phyloP scores from a whole-genome alignment of 2,113 vertebrate genomes.

The Tautogolabrus adspersus region DNA sequence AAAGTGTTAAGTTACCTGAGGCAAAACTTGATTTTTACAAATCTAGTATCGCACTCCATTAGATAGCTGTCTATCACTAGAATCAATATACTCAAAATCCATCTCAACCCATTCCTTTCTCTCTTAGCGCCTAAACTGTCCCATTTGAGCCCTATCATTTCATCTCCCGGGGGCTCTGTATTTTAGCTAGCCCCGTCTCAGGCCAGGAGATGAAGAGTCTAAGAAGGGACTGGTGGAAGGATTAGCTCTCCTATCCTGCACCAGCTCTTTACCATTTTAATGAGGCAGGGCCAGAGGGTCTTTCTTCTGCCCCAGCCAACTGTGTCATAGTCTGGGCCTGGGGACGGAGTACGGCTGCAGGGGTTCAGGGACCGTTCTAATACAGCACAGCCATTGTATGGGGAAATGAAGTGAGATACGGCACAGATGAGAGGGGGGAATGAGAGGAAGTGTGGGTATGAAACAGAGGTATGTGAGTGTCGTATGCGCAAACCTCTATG shows the following conservation, averaged over 20 bases:
- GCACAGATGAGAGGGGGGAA: slow-evolving; percentile 49
- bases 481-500: slow-evolving; percentile 27
- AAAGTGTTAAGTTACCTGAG: neutral
- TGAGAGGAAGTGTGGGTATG: slow-evolving; percentile 26
- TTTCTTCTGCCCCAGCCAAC: slow-evolving; percentile 85
- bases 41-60: slow-evolving; percentile 31
- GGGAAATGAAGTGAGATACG: slow-evolving; percentile 65
- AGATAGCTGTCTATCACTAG: slow-evolving; percentile 21
- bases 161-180: slow-evolving; percentile 59
- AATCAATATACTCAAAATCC: slow-evolving; percentile 32
- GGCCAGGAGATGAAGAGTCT: slow-evolving; percentile 60
- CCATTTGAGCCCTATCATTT: slow-evolving; percentile 59
- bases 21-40: slow-evolving; percentile 19
- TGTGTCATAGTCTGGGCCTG: slow-evolving; percentile 71
- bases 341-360: slow-evolving; percentile 68
- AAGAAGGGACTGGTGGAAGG: slow-evolving; percentile 58
- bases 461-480: slow-evolving; percentile 51
- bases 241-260: slow-evolving; percentile 70
- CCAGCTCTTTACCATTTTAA: slow-evolving; percentile 82
- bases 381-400: slow-evolving; percentile 55
- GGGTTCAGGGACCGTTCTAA: slow-evolving; percentile 76
- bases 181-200: slow-evolving; percentile 55
- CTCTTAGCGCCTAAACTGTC: slow-evolving; percentile 35
- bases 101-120: slow-evolving; percentile 23
- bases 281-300: slow-evolving; percentile 76